Evolutionary conservation across 2,113 vertebrate genomes (phyloP).

Genomic region (Cisticola juncidis): DNA sequence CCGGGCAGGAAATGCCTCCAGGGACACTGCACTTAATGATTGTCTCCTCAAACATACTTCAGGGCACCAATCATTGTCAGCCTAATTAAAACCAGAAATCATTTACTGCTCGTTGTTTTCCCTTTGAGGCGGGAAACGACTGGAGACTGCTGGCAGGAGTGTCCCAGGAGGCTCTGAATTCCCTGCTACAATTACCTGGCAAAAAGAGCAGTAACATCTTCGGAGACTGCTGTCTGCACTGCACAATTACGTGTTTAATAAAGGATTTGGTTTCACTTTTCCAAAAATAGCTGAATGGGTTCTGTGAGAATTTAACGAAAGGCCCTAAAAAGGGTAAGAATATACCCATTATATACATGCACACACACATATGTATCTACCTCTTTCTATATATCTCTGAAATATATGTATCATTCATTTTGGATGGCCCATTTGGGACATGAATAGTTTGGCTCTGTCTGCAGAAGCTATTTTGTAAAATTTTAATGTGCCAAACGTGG

Average conservation of each 20-base stretch:
- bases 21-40: neutral
- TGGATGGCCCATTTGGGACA: neutral
- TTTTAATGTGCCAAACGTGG: neutral
- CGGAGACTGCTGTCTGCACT: neutral
- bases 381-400: neutral
- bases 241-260: neutral
- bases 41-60: neutral
- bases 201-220: neutral
- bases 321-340: neutral
- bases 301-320: neutral
- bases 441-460: neutral
- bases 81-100: conserved; percentile 51
- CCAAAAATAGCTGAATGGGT: neutral
- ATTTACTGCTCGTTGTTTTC: neutral
- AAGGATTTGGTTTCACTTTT: neutral
- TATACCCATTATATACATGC: neutral
- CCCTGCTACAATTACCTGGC: neutral
- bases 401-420: neutral
- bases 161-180: neutral
- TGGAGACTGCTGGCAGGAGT: neutral
- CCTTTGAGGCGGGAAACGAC: neutral
- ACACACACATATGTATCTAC: neutral
- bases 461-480: neutral
- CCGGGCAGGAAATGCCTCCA: neutral
- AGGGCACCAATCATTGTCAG: neutral